These are phyloP conservation scores for human (Homo sapiens) DNA, from an alignment of 2,113 vertebrate species.

Conservation along the genomic window GRCh38 chr12:23251501-23252000, in stretches of 20 bases:
- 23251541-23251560: no score
- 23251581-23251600: no score
- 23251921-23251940: background rate
- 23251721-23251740: background rate
- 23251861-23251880: background rate
- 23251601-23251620: no score
- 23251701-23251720: background rate
- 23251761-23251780: background rate
- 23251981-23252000: background rate
- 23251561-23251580: no score
- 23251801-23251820: background rate
- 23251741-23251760: slow-evolving; percentile 11
- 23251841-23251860: background rate
- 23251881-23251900: background rate
- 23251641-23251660: no score
- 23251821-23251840: background rate
- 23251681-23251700: no score
- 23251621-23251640: no score
- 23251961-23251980: background rate
- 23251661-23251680: no score
- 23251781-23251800: background rate
- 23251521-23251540: no score
- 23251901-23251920: background rate
- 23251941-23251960: background rate
- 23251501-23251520: no score